A percentile compares a stretch with the other conserved stretches of the same genome.
Conservation (phyloP, 2,797 vertebrate species). For the Kryptopterus vitreolus region DNA sequence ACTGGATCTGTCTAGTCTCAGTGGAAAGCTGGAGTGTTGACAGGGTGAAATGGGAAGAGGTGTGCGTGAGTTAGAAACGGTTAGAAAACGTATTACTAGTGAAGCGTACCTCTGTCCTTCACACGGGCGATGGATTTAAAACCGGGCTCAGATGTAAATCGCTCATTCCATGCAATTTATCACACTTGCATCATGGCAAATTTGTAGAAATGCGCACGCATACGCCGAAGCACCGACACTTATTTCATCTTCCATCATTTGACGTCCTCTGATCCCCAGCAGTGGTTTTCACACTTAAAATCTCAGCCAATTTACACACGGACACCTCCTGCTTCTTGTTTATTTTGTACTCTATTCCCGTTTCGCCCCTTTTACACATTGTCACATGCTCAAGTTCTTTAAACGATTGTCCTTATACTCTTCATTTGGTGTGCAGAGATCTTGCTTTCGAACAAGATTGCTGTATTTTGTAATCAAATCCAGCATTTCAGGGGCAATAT, state of each 20-base stretch:
- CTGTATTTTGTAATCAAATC: not conserved
- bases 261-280: not conserved
- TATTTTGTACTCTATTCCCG: not conserved
- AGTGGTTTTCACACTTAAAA: slow-evolving; percentile 27
- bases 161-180: slow-evolving; percentile 43
- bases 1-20: slow-evolving; percentile 18
- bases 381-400: not conserved
- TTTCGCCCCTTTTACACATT: not conserved
- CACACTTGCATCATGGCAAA: slow-evolving; percentile 38
- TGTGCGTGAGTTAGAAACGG: slow-evolving; percentile 5
- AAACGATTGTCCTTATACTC: not conserved
- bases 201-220: slow-evolving; percentile 30
- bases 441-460: not conserved
- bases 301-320: slow-evolving; percentile 27
- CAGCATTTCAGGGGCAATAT: not conserved
- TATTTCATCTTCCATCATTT: slow-evolving; percentile 24
- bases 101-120: slow-evolving; percentile 33
- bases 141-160: slow-evolving; percentile 34
- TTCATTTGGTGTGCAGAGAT: not conserved
- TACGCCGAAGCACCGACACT: not conserved
- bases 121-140: slow-evolving; percentile 29
- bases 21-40: slow-evolving; percentile 43
- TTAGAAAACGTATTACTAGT: slow-evolving; percentile 13
- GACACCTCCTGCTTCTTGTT: not conserved
- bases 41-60: slow-evolving; percentile 14